phyloP scores from a whole-genome alignment of 2,113 vertebrate species.

The Forbesichthys agassizii region DNA sequence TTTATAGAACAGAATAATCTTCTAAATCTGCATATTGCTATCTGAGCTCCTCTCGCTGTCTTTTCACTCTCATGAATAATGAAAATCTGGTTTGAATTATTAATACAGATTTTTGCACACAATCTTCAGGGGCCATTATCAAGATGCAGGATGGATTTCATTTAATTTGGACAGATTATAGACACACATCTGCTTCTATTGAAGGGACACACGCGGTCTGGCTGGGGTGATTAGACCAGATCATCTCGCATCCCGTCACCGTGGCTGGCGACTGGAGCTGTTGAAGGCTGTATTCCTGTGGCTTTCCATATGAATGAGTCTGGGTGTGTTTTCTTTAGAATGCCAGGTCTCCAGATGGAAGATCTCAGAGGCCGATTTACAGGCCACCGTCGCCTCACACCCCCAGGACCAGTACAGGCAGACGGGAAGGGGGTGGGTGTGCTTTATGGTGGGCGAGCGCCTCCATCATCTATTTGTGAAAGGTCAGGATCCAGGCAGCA shows the following conservation, averaged over 20 bases:
- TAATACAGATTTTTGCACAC: conserved; percentile 76
- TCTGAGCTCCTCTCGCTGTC: conserved; percentile 15
- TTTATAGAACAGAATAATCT: neutral
- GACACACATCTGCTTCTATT: conserved; percentile 41
- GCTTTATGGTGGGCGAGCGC: neutral
- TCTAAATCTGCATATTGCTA: conserved; percentile 6
- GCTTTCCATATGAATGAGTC: conserved; percentile 61
- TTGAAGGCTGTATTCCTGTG: conserved; percentile 55
- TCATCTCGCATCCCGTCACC: conserved; percentile 51
- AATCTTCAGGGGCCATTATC: conserved; percentile 71
- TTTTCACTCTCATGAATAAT: conserved; percentile 66
- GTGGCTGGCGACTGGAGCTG: conserved; percentile 38
- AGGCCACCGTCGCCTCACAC: neutral
- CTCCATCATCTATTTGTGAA: conserved; percentile 26
- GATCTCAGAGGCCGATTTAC: neutral
- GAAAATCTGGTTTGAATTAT: conserved; percentile 67
- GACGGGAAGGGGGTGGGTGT: neutral
- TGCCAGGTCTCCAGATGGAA: conserved; percentile 47
- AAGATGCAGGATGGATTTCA: conserved; percentile 66
- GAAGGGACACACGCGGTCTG: conserved; percentile 25
- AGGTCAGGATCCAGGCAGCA: conserved; percentile 46
- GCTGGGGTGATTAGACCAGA: conserved; percentile 56
- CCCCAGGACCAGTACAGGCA: neutral
- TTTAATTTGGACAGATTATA: conserved; percentile 72
- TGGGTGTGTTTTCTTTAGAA: conserved; percentile 53